A percentile compares a stretch with the other conserved stretches of the same genome.
Conservation (phyloP, 2,888 invertebrate genomes). For the Phytoseiulus persimilis region DNA sequence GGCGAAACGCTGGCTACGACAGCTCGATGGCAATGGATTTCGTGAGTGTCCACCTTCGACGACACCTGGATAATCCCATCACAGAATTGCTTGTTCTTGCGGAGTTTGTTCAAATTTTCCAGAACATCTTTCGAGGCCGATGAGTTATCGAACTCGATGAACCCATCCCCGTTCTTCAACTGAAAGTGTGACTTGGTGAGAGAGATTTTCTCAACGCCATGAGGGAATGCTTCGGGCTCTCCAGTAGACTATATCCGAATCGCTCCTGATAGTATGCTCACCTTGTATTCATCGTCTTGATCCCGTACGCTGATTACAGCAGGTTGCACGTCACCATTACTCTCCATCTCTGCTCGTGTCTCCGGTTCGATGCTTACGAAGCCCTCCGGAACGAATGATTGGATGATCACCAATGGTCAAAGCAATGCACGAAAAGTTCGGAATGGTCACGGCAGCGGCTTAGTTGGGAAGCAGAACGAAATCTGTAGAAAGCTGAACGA, state of each 20-base stretch:
- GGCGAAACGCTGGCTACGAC: constrained; percentile 70
- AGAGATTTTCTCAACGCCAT: too few species aligned
- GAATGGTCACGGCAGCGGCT: too few species aligned
- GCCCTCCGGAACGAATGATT: background rate
- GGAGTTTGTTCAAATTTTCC: constrained; percentile 65
- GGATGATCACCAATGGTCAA: background rate
- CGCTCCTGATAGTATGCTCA: background rate
- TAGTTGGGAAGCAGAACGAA: background rate
- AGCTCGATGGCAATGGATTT: constrained; percentile 68
- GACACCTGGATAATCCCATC: constrained; percentile 70
- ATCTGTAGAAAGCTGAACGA: background rate
- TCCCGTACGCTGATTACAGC: constrained; percentile 36
- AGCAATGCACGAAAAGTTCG: background rate
- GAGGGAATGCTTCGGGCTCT: too few species aligned
- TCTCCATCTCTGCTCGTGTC: background rate
- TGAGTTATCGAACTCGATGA: constrained; percentile 15
- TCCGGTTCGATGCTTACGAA: background rate
- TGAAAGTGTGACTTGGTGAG: background rate
- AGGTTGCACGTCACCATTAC: constrained; percentile 13
- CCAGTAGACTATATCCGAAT: background rate
- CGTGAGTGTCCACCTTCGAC: constrained; percentile 53
- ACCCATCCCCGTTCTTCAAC: background rate
- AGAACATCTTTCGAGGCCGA: constrained; percentile 56
- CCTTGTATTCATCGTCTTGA: constrained; percentile 22
- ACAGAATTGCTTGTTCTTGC: constrained; percentile 74